Evolutionary conservation across 2,888 invertebrate genomes (phyloP).

Genomic region (Microctonus brassicae): DNA sequence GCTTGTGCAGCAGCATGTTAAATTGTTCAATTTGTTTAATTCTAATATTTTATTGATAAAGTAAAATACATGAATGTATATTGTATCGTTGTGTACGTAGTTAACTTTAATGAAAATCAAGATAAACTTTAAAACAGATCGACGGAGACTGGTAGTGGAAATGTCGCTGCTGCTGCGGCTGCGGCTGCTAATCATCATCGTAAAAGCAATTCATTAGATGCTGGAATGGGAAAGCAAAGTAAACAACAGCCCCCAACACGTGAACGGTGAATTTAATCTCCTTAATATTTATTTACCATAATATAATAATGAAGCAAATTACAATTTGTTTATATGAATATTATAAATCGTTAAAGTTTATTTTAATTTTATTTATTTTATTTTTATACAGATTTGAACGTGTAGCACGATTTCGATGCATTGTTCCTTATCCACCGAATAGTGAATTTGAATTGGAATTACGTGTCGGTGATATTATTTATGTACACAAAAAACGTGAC

Average conservation of each 20-base stretch:
- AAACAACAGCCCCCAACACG: conserved; percentile 70
- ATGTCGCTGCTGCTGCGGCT: conserved; percentile 56
- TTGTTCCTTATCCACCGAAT: conserved; percentile 94
- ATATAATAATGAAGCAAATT: too few species aligned
- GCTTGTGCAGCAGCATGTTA: conserved; percentile 5
- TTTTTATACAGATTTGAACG: conserved; percentile 60
- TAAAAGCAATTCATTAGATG: conserved; percentile 88
- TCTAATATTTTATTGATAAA: not conserved
- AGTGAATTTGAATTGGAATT: conserved; percentile 93
- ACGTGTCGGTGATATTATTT: conserved; percentile 90
- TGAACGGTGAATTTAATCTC: conserved; percentile 69
- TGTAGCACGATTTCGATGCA: conserved; percentile 84
- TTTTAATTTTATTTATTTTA: not conserved
- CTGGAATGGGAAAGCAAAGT: conserved; percentile 72
- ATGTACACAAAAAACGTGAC: conserved; percentile 91
- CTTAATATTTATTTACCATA: not conserved
- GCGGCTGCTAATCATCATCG: conserved; percentile 74
- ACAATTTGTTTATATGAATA: not conserved
- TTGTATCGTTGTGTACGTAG: not conserved
- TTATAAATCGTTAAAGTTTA: too few species aligned
- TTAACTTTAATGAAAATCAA: conserved; percentile 4
- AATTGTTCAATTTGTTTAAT: not conserved
- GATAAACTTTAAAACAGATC: conserved; percentile 53
- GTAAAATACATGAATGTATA: not conserved
- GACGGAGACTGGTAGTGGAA: conserved; percentile 59